Evolutionary conservation across 1,140 invertebrate species (phyloP), one percentile per base, ranked within the genome.

Genomic region (Dreissena rostriformis): DNA sequence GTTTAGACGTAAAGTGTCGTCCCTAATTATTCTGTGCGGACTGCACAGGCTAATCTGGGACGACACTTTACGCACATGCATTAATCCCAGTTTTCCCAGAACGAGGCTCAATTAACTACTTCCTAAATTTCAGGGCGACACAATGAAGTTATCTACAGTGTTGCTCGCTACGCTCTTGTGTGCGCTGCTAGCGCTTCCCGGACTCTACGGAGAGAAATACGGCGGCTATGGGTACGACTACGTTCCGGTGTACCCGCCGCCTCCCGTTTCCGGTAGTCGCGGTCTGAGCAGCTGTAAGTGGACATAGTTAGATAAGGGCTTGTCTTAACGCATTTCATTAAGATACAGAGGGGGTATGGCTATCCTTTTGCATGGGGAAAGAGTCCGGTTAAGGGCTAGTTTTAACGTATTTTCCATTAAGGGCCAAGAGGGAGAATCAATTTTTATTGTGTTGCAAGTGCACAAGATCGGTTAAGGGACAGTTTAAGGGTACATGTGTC

Each of bases 101-200:
- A n/a, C n/a, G n/a, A n/a, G n/a, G n/a, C n/a, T n/a, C n/a, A n/a
- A n/a, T n/a, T n/a, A n/a, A n/a, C n/a, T n/a, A n/a, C n/a, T n/a
- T 39, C 39, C 8, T 5, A 39, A 5, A 39, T 39, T 39, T 39
- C 39, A 39, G 39, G 39, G 8, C 39, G 61, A 17, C 75, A 67
- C 14, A 65, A 77, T 77, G 75, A 77, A 77, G 75, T 77, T 77
- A 22, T 77, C 75, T 39, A 17, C 0, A 19, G 51, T 77, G 22
- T 77, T 61, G 24, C 8, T 77, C 17, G 8, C 55, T 15, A 67
- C 63, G 15, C 55, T 77, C 49, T 4, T 77, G 15, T 67, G 63
- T 67, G 22, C 67, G 29, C 17, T 77, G 39, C 49, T 39, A 24
- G 39, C 66, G 26, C 28, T 53, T 24, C 51, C 75, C 1, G 75